phyloP scores from a whole-genome alignment of 2,797 vertebrate species.

The Botia almorhae region DNA sequence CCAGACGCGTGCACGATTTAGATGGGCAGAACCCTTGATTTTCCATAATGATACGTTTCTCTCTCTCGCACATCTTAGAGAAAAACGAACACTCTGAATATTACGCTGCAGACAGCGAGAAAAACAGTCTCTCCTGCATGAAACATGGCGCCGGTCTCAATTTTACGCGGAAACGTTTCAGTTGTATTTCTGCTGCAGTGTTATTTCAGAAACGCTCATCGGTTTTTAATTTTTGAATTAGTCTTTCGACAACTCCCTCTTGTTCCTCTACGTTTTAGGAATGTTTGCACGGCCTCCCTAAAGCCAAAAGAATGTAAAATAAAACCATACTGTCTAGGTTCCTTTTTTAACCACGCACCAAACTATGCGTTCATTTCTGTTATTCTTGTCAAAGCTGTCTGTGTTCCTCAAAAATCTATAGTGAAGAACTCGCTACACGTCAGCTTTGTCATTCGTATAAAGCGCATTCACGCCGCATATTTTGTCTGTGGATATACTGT shows the following conservation, averaged over 20 bases:
- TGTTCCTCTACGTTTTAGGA: conserved; percentile 39
- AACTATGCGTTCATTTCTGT: conserved; percentile 31
- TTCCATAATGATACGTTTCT: conserved; percentile 29
- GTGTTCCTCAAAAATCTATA: conserved; percentile 5
- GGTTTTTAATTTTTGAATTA: conserved; percentile 42
- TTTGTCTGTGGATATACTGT: neutral
- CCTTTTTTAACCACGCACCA: conserved; percentile 24
- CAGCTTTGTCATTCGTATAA: conserved; percentile 15
- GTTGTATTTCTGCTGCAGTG: conserved; percentile 47
- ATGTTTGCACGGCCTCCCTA: conserved; percentile 43
- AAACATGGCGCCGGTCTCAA: conserved; percentile 45
- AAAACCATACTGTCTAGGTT: conserved; percentile 38
- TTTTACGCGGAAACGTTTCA: conserved; percentile 31
- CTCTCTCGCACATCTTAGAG: conserved; percentile 48
- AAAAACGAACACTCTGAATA: conserved; percentile 43
- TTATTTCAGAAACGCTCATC: conserved; percentile 53
- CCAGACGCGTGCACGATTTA: conserved; percentile 31
- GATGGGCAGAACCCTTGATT: conserved; percentile 3
- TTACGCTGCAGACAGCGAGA: conserved; percentile 47
- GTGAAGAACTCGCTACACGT: neutral
- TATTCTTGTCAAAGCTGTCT: conserved; percentile 14
- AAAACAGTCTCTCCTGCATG: conserved; percentile 45
- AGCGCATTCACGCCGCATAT: neutral
- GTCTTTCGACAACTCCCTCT: conserved; percentile 41
- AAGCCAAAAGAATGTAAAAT: conserved; percentile 53